These are phyloP conservation scores for Paedocypris sp. DNA, from an alignment of 2,113 vertebrate species.

Conservation along the genomic window DNA sequence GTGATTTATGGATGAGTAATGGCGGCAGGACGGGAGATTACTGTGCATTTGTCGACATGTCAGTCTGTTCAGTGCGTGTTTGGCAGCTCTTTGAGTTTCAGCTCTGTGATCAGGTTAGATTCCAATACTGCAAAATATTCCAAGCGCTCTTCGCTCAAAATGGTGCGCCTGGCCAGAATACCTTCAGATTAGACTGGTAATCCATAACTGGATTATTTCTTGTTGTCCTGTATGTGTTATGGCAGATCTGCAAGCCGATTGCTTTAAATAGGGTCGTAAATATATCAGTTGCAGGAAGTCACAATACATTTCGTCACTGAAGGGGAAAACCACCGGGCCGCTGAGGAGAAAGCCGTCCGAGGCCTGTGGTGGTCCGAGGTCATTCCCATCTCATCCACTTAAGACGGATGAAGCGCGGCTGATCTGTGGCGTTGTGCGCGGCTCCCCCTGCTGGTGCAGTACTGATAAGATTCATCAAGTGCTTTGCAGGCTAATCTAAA, in stretches of 20 bases:
- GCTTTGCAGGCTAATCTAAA: background rate
- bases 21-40: background rate
- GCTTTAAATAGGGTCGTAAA: too few relatives aligned
- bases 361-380: constrained; percentile 13
- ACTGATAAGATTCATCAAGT: background rate
- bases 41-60: background rate
- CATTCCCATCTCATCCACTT: constrained; percentile 21
- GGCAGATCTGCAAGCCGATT: background rate
- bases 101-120: background rate
- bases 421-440: background rate
- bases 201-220: background rate
- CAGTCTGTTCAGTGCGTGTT: background rate
- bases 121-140: background rate
- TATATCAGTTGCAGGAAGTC: too few relatives aligned
- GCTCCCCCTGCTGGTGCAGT: constrained; percentile 5
- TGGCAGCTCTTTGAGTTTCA: background rate
- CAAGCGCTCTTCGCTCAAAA: background rate
- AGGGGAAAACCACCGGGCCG: constrained; percentile 5
- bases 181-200: background rate
- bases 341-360: too few relatives aligned
- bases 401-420: constrained; percentile 11
- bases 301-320: background rate
- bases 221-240: too few relatives aligned
- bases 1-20: constrained; percentile 2
- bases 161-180: background rate